These are phyloP conservation scores for Oppia nitens DNA, from an alignment of 1,140 invertebrate genomes.

Conservation along the genomic window DNA sequence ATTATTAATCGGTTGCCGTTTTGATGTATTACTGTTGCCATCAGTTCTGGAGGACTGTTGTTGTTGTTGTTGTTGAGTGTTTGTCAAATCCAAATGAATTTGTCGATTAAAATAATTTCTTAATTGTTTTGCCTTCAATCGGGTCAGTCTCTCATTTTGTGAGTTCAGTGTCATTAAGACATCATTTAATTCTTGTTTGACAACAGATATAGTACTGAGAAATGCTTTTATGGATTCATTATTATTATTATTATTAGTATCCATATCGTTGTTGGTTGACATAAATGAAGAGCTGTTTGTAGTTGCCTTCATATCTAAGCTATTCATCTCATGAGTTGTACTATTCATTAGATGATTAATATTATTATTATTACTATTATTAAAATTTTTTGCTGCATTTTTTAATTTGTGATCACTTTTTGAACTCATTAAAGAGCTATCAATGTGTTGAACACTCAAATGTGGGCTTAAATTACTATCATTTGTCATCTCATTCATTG, in stretches of 20 bases:
- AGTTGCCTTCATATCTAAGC: neutral
- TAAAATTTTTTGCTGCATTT: no score
- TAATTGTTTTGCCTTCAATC: constrained; percentile 12
- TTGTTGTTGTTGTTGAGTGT: neutral
- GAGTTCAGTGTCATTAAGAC: neutral
- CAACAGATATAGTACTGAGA: neutral
- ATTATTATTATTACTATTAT: no score
- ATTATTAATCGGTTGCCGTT: no score
- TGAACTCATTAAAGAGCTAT: neutral
- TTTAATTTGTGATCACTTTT: neutral
- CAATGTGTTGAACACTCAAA: neutral
- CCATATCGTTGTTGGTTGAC: neutral
- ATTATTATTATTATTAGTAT: neutral
- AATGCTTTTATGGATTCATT: neutral
- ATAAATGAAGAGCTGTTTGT: neutral
- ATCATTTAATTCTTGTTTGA: constrained; percentile 5
- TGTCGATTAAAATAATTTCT: constrained; percentile 14
- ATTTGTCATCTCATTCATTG: neutral
- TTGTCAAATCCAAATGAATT: constrained; percentile 11
- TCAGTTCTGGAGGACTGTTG: neutral
- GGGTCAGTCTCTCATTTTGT: constrained; percentile 15
- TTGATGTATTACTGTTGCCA: no score
- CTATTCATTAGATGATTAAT: no score
- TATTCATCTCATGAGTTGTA: neutral
- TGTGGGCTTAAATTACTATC: neutral